These are phyloP conservation scores for Geopemphigus sp. DNA, from an alignment of 1,140 invertebrate species.

Conservation along the genomic window DNA sequence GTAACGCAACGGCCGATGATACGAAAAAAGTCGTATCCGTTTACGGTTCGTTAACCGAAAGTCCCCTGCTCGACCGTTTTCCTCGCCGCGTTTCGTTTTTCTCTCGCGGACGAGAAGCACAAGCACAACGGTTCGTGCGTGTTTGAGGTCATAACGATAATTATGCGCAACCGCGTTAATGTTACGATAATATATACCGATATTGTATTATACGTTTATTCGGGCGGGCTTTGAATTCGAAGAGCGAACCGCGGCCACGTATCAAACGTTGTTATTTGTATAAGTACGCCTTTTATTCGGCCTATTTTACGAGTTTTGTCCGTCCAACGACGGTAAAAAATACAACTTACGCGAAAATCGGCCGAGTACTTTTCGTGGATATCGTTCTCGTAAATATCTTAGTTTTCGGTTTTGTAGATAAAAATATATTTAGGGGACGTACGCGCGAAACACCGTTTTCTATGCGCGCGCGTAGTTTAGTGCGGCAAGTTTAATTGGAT, in stretches of 20 bases:
- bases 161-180: not conserved
- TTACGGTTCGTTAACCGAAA: slow-evolving; percentile 20
- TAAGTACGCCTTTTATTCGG: too few species aligned
- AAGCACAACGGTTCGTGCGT: not conserved
- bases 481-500: not conserved
- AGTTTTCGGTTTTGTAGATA: too few species aligned
- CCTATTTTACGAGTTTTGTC: too few species aligned
- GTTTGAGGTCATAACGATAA: slow-evolving; percentile 4
- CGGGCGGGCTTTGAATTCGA: not conserved
- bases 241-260: not conserved
- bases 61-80: not conserved
- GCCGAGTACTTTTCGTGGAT: too few species aligned
- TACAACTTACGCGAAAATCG: too few species aligned
- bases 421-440: too few species aligned
- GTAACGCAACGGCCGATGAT: not conserved
- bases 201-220: too few species aligned
- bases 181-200: not conserved
- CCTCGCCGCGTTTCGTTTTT: too few species aligned
- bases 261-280: not conserved
- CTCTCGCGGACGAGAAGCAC: not conserved
- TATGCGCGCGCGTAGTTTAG: too few species aligned
- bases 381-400: too few species aligned
- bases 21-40: slow-evolving; percentile 14
- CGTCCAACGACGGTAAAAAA: too few species aligned
- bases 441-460: not conserved